Base-by-base conservation (phyloP, 2,797 vertebrate species). In the Xenops minutus region DNA sequence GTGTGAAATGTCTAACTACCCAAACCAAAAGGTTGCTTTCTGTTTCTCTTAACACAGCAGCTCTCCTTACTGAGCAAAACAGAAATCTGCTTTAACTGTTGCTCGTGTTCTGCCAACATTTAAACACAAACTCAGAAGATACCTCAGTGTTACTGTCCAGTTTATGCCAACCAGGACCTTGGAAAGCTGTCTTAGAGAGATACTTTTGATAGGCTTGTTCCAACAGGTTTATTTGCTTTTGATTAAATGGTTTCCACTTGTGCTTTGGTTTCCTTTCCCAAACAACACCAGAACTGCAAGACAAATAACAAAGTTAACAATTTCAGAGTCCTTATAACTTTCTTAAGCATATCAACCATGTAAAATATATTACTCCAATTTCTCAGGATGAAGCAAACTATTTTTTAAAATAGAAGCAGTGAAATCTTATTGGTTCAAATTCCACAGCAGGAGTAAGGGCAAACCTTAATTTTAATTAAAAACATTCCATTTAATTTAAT, bases 231-330 rank as follows among this genome's bases (percentile, higher is more conserved):
- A 99, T 99, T 89, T 98, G 99, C 85, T 99, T 99, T 82, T 99
- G 98, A 97, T 97, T 99, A 96, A 99, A 99, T 1, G 99, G 97
- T 84, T 99, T 99, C 99, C 99, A 99, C 12, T 98, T 99, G 39
- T 98, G 99, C 96, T 98, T 99, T 2, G 98, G 98, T 95, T 98
- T 99, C 98, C 97, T 96, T 87, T 99, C 99, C 99, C 99, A 99
- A n/a, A 99, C 98, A 43, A 99, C 98, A 84, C 99, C 99, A 54
- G 99, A 99, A 96, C 99, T 99, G 64, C 48, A 88, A 94, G 79
- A 93, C 51, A 91, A 92, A 75, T 46, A 79, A 96, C 15, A 73
- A 92, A 73, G 41, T 64, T 68, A 87, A 94, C 7, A 14, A 49
- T 41, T 67, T 46, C 32, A 49, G 23, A 84, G 18, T 36, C 32